A percentile compares a stretch with the other conserved stretches of the same genome.
Evolutionary conservation across 2,888 invertebrate species (phyloP).

Genomic region (Teleogryllus oceanicus): DNA sequence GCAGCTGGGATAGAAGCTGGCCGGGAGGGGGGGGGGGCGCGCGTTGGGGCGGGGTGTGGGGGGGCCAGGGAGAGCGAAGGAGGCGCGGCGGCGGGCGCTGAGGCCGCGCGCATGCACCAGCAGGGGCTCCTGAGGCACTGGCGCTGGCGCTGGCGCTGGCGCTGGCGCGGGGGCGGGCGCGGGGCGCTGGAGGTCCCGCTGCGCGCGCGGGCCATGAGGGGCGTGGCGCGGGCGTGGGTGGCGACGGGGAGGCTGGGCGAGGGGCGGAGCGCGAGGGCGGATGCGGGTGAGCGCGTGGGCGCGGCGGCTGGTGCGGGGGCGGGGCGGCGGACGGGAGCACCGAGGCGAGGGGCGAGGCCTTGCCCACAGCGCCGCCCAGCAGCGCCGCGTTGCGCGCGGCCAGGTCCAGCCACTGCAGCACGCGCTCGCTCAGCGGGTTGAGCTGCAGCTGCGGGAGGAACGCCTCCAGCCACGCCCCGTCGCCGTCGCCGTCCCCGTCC

Average conservation of each 20-base stretch:
- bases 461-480: constrained; percentile 24
- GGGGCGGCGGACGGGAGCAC: background rate
- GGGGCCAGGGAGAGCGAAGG: constrained; percentile 22
- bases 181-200: background rate
- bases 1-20: constrained; percentile 11
- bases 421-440: constrained; percentile 64
- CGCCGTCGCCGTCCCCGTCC: constrained; percentile 12
- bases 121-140: background rate
- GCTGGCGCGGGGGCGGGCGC: background rate
- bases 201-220: background rate
- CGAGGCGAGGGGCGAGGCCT: background rate
- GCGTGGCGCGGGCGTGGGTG: background rate
- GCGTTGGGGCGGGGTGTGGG: background rate
- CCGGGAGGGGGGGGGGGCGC: too few species aligned
- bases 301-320: background rate
- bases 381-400: constrained; percentile 53
- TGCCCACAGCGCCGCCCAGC: background rate
- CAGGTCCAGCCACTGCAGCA: constrained; percentile 74
- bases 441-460: constrained; percentile 23
- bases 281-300: background rate
- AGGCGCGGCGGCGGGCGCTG: constrained; percentile 22
- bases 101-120: constrained; percentile 6
- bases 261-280: background rate
- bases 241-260: background rate
- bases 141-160: background rate